These are phyloP conservation scores for Conger conger DNA, from an alignment of 2,113 vertebrate species.

Conservation along the genomic window DNA sequence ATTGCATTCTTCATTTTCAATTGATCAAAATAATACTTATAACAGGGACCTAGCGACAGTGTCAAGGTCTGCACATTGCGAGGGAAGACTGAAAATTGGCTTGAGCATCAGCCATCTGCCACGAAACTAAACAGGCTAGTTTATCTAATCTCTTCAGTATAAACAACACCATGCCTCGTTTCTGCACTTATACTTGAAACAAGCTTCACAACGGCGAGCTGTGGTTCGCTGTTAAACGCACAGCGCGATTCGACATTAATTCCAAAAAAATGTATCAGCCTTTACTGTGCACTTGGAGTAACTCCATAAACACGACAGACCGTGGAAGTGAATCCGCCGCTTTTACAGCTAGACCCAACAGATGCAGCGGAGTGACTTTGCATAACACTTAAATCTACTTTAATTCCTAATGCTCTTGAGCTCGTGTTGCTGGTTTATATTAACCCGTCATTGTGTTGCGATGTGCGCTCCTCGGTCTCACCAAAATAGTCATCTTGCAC, in stretches of 20 bases:
- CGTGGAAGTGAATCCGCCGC: slow-evolving; percentile 17
- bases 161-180: slow-evolving; percentile 82
- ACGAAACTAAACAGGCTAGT: slow-evolving; percentile 83
- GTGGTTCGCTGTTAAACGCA: slow-evolving; percentile 42
- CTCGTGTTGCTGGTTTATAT: slow-evolving; percentile 58
- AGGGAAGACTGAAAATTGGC: slow-evolving; percentile 15
- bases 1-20: slow-evolving; percentile 68
- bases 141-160: slow-evolving; percentile 61
- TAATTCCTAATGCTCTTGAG: slow-evolving; percentile 71
- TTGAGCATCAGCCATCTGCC: slow-evolving; percentile 72
- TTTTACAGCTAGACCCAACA: slow-evolving; percentile 61
- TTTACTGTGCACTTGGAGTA: slow-evolving; percentile 36
- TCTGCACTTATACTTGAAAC: slow-evolving; percentile 75
- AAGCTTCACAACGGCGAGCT: slow-evolving; percentile 53
- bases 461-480: neutral
- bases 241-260: slow-evolving; percentile 32
- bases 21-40: slow-evolving; percentile 60
- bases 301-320: neutral
- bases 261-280: slow-evolving; percentile 38
- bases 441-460: slow-evolving; percentile 43
- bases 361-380: slow-evolving; percentile 65
- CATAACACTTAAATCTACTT: slow-evolving; percentile 71
- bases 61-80: slow-evolving; percentile 66
- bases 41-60: slow-evolving; percentile 71
- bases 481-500: neutral